Evolutionary conservation across 2,797 vertebrate genomes (phyloP).

Genomic region (Chiroxiphia lanceolata): DNA sequence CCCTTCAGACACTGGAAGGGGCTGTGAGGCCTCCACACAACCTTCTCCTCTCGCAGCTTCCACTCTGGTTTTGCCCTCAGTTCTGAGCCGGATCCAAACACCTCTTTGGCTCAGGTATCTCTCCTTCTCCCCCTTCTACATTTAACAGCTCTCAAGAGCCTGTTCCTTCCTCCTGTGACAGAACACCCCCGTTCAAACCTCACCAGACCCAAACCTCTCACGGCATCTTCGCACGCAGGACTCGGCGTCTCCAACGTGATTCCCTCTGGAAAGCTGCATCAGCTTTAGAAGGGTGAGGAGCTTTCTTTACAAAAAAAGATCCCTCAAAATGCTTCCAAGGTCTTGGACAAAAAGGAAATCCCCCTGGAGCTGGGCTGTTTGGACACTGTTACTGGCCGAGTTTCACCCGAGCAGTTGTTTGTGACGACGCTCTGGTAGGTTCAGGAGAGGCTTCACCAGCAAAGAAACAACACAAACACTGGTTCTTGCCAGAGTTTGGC

Average conservation of each 20-base stretch:
- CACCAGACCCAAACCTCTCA: not conserved
- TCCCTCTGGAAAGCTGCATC: not conserved
- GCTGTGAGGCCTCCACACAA: not conserved
- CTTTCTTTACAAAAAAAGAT: not conserved
- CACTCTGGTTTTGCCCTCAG: not conserved
- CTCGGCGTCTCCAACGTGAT: too few species aligned
- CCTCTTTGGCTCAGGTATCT: not conserved
- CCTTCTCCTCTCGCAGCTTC: not conserved
- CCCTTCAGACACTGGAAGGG: not conserved
- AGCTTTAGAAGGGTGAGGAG: not conserved
- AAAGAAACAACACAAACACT: not conserved
- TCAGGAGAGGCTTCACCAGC: not conserved
- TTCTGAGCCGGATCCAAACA: accelerated
- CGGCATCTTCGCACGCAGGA: not conserved
- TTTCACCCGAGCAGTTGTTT: too few species aligned
- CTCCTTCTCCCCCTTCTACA: not conserved
- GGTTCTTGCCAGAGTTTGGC: not conserved
- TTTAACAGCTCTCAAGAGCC: not conserved
- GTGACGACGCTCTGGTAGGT: not conserved
- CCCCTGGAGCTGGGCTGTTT: not conserved
- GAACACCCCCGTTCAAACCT: not conserved
- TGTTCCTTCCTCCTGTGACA: not conserved
- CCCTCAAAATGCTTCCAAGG: not conserved
- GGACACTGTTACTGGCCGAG: not conserved
- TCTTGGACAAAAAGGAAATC: not conserved